These are phyloP conservation scores for Pomatorhinus ruficollis DNA, from an alignment of 2,113 vertebrate species.

Conservation along the genomic window DNA sequence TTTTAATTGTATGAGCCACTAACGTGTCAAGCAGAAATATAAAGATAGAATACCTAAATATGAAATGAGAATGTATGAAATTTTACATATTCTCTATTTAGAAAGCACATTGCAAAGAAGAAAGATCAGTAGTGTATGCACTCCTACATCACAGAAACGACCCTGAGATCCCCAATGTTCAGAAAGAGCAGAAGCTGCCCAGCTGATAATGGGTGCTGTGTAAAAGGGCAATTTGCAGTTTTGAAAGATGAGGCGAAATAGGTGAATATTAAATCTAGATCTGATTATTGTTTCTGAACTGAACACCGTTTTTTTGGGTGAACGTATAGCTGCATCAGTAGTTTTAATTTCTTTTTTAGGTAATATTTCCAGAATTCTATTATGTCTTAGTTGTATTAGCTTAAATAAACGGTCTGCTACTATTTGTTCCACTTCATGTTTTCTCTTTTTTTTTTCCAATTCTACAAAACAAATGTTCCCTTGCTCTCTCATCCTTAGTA, in stretches of 20 bases:
- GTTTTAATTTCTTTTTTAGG: neutral
- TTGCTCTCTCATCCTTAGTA: neutral
- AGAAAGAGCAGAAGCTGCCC: neutral
- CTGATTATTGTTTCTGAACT: neutral
- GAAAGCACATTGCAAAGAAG: neutral
- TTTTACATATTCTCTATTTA: neutral
- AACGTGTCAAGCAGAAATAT: neutral
- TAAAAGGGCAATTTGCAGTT: neutral
- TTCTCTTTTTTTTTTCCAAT: neutral
- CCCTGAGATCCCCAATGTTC: neutral
- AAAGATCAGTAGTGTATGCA: rapidly evolving
- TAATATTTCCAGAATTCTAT: neutral
- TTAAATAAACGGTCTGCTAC: neutral
- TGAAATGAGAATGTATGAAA: neutral
- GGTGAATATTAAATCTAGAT: neutral
- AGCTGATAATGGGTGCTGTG: neutral
- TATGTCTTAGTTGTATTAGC: neutral
- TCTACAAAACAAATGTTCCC: neutral
- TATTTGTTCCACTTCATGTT: neutral
- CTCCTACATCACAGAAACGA: neutral
- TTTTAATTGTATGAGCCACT: neutral
- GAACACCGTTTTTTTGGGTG: rapidly evolving
- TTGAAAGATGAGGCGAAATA: neutral
- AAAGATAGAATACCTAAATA: neutral
- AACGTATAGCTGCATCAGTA: neutral